A percentile compares a stretch with the other conserved stretches of the same genome.
phyloP scores from a whole-genome alignment of 2,888 invertebrate species.

The Phlogophora meticulosa region DNA sequence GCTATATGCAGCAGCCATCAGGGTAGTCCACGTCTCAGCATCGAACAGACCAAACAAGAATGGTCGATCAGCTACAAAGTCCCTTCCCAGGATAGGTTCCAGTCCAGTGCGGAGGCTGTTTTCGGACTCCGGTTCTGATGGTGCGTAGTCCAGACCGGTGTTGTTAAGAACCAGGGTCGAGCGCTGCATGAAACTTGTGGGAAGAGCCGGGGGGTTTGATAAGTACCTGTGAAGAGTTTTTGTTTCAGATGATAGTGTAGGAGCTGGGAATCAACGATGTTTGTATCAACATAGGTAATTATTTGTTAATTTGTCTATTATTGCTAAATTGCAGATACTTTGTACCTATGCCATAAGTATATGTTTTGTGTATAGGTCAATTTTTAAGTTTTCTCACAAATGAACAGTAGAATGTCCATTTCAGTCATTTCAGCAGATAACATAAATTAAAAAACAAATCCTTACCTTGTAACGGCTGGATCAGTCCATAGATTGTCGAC shows the following conservation, averaged over 20 bases:
- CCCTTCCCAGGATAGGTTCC: slow-evolving; percentile 24
- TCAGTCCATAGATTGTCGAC: slow-evolving; percentile 61
- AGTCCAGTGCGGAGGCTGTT: slow-evolving; percentile 20
- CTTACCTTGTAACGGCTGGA: slow-evolving; percentile 59
- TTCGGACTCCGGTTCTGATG: background rate
- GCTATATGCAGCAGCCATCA: slow-evolving; percentile 26
- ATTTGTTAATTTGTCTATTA: too few relatives aligned
- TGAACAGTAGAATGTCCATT: too few relatives aligned
- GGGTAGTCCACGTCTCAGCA: slow-evolving; percentile 26
- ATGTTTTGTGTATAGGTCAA: too few relatives aligned
- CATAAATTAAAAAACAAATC: too few relatives aligned
- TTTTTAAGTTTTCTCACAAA: too few relatives aligned
- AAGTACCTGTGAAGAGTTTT: slow-evolving; percentile 36
- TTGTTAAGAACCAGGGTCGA: slow-evolving; percentile 34
- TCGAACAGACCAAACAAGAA: slow-evolving; percentile 48
- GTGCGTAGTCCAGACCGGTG: slow-evolving; percentile 26
- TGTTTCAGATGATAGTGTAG: too few relatives aligned
- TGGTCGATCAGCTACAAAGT: slow-evolving; percentile 54
- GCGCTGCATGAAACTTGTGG: slow-evolving; percentile 46
- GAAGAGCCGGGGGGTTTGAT: slow-evolving; percentile 46
- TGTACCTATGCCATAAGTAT: too few relatives aligned
- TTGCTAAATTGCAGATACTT: too few relatives aligned
- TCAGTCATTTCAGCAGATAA: too few relatives aligned
- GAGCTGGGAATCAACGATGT: background rate
- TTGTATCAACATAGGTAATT: too few relatives aligned